Percentiles rank a stretch among this genome's conserved stretches.
These are phyloP conservation scores for Spinus olivaceus DNA, from an alignment of 2,797 vertebrate species.

Conservation along the genomic window DNA sequence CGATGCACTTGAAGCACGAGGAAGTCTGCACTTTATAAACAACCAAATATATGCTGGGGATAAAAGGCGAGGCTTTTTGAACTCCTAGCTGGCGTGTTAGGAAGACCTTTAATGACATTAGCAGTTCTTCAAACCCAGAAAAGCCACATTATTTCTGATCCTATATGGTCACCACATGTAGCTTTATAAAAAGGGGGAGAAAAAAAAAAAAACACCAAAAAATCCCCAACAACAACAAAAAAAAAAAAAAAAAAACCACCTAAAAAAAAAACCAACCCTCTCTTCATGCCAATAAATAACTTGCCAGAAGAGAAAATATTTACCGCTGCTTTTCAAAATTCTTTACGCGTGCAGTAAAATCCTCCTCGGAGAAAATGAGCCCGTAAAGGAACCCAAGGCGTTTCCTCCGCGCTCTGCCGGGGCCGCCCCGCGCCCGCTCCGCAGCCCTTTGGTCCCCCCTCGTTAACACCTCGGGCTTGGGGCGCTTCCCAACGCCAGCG, in stretches of 20 bases:
- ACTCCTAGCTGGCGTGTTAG: slow-evolving; percentile 60
- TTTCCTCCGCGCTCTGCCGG: not conserved
- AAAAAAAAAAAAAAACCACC: too few relatives aligned
- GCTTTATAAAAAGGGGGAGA: slow-evolving; percentile 37
- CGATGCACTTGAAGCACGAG: slow-evolving; percentile 50
- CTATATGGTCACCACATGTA: slow-evolving; percentile 70
- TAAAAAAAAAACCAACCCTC: not conserved
- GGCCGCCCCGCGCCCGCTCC: not conserved
- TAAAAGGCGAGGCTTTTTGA: slow-evolving; percentile 67
- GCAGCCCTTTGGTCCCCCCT: not conserved
- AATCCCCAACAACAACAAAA: too few relatives aligned
- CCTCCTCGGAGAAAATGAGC: slow-evolving; percentile 62
- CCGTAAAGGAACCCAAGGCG: slow-evolving; percentile 44
- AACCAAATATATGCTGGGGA: slow-evolving; percentile 53
- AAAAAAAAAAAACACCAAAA: not conserved
- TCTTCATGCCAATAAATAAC: slow-evolving; percentile 59
- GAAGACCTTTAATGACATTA: slow-evolving; percentile 72
- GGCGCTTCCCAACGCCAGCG: not conserved
- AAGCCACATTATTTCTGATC: slow-evolving; percentile 62
- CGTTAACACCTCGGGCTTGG: slow-evolving; percentile 1
- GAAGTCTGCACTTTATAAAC: slow-evolving; percentile 69
- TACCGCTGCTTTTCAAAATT: slow-evolving; percentile 70
- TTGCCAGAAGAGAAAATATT: slow-evolving; percentile 70
- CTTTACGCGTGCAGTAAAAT: slow-evolving; percentile 57
- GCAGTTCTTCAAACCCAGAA: slow-evolving; percentile 72